Evolutionary conservation across 2,888 invertebrate species (phyloP).

Genomic region (Isotomurus palustris): DNA sequence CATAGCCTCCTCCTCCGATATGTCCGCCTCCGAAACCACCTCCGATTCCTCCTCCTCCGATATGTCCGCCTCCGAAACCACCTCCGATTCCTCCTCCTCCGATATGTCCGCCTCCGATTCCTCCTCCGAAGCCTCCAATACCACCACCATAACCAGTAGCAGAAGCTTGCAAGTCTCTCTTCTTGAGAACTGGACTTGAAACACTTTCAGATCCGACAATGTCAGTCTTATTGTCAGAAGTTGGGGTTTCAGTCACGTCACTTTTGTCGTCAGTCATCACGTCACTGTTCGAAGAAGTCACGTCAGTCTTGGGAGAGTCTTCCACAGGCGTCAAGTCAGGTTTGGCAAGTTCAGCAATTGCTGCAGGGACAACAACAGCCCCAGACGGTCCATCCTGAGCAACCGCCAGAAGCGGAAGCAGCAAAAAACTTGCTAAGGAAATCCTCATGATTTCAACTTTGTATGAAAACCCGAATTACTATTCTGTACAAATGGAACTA

Average conservation of each 20-base stretch:
- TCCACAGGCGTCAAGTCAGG: neutral
- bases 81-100: slow-evolving; percentile 10
- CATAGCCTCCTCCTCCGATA: slow-evolving; percentile 14
- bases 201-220: slow-evolving; percentile 6
- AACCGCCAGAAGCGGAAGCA: slow-evolving; percentile 13
- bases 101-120: slow-evolving; percentile 19
- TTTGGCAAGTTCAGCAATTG: slow-evolving; percentile 13
- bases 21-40: slow-evolving; percentile 14
- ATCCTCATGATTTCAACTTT: neutral
- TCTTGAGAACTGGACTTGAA: slow-evolving; percentile 4
- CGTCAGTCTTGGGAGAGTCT: slow-evolving; percentile 7
- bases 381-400: slow-evolving; percentile 10
- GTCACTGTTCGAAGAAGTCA: neutral
- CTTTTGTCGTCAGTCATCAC: neutral
- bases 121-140: slow-evolving; percentile 14
- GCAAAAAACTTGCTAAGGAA: neutral
- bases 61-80: slow-evolving; percentile 14
- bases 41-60: slow-evolving; percentile 11
- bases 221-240: slow-evolving; percentile 4
- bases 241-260: neutral
- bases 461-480: neutral
- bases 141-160: slow-evolving; percentile 31
- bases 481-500: no score
- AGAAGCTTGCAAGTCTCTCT: slow-evolving; percentile 30
- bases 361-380: slow-evolving; percentile 2